Conservation (phyloP, 2,888 invertebrate species). For the Fragum sueziense region DNA sequence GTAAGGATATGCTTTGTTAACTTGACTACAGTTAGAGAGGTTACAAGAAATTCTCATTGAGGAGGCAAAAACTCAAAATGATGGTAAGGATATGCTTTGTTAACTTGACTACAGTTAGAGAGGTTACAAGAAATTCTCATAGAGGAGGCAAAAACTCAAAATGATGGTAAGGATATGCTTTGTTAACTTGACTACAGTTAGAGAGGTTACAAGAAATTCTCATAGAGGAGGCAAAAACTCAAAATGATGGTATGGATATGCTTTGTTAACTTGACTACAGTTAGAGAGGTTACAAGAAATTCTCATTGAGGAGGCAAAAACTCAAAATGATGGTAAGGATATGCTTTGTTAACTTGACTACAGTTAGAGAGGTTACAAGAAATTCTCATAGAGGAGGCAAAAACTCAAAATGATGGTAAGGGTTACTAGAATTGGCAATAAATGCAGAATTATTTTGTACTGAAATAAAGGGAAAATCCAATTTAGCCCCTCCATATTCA, state of each 20-base stretch:
- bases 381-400: conserved; percentile 62
- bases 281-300: conserved; percentile 84
- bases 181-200: too few relatives aligned
- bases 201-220: conserved; percentile 83
- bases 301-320: conserved; percentile 61
- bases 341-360: too few relatives aligned
- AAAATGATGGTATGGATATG: conserved; percentile 54
- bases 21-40: conserved; percentile 85
- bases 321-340: conserved; percentile 52
- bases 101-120: conserved; percentile 85
- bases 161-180: conserved; percentile 50
- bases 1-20: too few relatives aligned
- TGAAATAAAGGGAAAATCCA: too few relatives aligned
- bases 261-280: too few relatives aligned
- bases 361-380: conserved; percentile 84
- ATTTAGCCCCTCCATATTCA: too few relatives aligned
- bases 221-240: conserved; percentile 59
- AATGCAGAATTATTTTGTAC: too few relatives aligned
- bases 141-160: conserved; percentile 59
- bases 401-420: conserved; percentile 52
- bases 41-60: conserved; percentile 81
- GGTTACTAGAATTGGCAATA: too few relatives aligned
- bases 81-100: too few relatives aligned
- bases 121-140: conserved; percentile 82
- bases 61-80: conserved; percentile 59